Evolutionary conservation across 2,888 invertebrate species (phyloP).

Genomic region (Tinea trinotella): DNA sequence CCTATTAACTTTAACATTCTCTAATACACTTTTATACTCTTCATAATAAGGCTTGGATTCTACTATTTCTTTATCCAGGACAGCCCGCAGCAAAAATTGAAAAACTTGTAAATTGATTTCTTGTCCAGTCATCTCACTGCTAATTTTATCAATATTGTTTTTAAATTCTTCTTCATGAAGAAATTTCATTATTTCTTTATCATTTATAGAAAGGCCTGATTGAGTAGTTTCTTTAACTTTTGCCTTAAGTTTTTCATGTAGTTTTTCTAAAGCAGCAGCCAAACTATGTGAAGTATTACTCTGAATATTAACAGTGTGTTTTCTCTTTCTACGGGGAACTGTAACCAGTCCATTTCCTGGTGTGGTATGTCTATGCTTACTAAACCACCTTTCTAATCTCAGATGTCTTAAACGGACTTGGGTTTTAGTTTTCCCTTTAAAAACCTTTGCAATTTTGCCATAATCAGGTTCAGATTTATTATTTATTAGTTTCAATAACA

Average conservation of each 20-base stretch:
- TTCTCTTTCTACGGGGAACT: neutral
- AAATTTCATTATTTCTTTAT: neutral
- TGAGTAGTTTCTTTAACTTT: neutral
- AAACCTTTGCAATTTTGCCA: neutral
- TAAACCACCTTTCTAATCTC: neutral
- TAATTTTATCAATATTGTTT: neutral
- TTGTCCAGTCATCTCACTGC: neutral
- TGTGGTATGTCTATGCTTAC: too few relatives aligned
- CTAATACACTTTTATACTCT: neutral
- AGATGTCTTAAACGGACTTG: neutral
- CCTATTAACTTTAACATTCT: neutral
- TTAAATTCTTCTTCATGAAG: slow-evolving; percentile 1
- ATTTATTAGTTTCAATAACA: neutral
- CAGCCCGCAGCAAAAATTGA: neutral
- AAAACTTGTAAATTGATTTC: neutral
- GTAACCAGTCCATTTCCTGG: neutral
- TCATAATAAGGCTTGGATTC: neutral
- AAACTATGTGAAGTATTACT: neutral
- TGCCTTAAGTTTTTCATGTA: neutral
- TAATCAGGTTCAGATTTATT: neutral
- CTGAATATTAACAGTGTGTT: neutral
- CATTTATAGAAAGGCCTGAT: neutral
- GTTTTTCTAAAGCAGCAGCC: neutral
- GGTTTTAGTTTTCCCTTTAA: neutral
- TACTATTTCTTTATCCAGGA: neutral